These are phyloP conservation scores for Eucidaris tribuloides DNA, from an alignment of 35 echinoderm and acorn worm species.

Conservation along the genomic window DNA sequence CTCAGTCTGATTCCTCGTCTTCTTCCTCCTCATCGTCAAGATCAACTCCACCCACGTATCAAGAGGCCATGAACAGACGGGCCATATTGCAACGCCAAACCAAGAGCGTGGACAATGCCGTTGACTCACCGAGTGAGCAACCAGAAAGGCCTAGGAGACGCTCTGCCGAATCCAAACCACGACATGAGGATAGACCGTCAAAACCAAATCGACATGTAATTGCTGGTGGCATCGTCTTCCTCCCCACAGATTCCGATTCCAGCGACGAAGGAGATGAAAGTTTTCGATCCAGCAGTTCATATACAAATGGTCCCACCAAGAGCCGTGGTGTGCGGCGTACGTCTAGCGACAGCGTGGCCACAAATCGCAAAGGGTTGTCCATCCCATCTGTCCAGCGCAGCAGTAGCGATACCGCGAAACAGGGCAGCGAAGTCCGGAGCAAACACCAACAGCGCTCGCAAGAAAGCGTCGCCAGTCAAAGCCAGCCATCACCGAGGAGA, in stretches of 20 bases:
- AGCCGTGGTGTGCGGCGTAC: conserved; percentile 48
- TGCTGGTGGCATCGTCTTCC: conserved; percentile 53
- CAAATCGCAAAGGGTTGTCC: conserved; percentile 29
- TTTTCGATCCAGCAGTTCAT: neutral
- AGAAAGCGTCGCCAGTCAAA: conserved; percentile 17
- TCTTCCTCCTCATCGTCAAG: neutral
- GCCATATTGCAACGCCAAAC: conserved; percentile 38
- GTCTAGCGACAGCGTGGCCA: conserved; percentile 65
- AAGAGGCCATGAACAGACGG: conserved; percentile 69
- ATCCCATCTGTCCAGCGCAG: neutral
- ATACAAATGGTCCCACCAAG: neutral
- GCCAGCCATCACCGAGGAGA: conserved; percentile 19
- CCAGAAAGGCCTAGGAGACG: conserved; percentile 13
- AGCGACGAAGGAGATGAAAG: conserved; percentile 59
- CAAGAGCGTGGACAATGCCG: conserved; percentile 20
- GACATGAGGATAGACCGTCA: neutral
- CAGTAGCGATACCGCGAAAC: conserved; percentile 32
- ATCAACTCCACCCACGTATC: conserved; percentile 64
- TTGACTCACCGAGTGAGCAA: neutral
- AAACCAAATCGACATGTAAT: conserved; percentile 10
- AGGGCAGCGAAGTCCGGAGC: conserved; percentile 3
- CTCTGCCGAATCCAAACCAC: neutral
- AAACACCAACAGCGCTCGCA: conserved; percentile 22
- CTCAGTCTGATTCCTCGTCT: neutral
- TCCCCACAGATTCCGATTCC: conserved; percentile 51